Conservation (phyloP, 2,113 vertebrate genomes). For the Bujurquina vittata region DNA sequence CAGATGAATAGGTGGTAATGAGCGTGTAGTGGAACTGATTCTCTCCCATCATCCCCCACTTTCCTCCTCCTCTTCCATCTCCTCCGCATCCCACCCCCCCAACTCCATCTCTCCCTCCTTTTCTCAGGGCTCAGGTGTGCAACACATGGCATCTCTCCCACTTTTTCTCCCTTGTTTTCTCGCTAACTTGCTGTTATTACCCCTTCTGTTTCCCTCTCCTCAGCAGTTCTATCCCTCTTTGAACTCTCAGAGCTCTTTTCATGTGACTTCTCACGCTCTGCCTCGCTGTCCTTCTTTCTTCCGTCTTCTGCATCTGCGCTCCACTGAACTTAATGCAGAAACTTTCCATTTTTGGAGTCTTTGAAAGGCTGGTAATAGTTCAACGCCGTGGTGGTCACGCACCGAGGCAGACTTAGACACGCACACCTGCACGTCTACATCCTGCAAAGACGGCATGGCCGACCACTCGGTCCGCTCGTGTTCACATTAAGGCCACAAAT, state of each 20-base stretch:
- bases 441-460: background rate
- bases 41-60: constrained; percentile 44
- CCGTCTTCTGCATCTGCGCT: constrained; percentile 4
- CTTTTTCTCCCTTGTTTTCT: constrained; percentile 15
- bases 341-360: background rate
- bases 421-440: background rate
- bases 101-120: constrained; percentile 28
- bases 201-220: background rate
- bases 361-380: constrained; percentile 12
- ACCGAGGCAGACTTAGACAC: background rate
- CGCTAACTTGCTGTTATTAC: background rate
- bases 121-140: constrained; percentile 73
- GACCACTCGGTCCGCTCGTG: constrained; percentile 38
- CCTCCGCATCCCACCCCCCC: constrained; percentile 3
- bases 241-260: background rate
- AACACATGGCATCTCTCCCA: constrained; percentile 60
- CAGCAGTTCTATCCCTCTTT: background rate
- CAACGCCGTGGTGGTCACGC: background rate
- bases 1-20: constrained; percentile 81
- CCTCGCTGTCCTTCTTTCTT: background rate
- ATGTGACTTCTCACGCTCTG: background rate
- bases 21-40: constrained; percentile 81
- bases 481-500: constrained; percentile 30
- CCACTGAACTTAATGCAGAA: background rate
- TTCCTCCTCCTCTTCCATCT: constrained; percentile 35